These are phyloP conservation scores for Sesamia nonagrioides DNA, from an alignment of 1,140 invertebrate species.

Conservation along the genomic window DNA sequence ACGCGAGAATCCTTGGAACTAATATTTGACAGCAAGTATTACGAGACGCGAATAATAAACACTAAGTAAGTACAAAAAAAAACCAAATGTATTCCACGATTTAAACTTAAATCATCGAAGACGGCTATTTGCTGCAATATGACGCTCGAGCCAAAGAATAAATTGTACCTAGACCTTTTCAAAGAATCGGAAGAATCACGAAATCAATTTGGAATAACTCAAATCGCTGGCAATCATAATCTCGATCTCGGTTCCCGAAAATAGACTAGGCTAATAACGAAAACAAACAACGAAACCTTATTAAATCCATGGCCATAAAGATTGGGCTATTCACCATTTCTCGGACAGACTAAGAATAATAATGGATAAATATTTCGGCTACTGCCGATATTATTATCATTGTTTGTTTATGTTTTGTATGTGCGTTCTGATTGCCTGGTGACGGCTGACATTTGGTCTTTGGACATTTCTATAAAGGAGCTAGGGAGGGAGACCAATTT, in stretches of 20 bases:
- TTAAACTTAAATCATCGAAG: too few relatives aligned
- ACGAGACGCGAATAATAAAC: too few relatives aligned
- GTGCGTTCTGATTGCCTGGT: not conserved
- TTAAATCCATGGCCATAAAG: not conserved
- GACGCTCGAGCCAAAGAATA: too few relatives aligned
- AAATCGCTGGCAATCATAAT: not conserved
- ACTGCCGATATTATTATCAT: not conserved
- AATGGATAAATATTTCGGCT: not conserved
- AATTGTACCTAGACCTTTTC: too few relatives aligned
- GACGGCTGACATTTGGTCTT: not conserved
- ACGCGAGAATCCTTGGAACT: too few relatives aligned
- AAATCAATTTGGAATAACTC: too few relatives aligned
- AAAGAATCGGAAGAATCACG: too few relatives aligned
- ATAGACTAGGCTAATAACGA: not conserved
- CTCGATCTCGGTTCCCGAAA: not conserved
- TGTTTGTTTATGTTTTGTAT: not conserved
- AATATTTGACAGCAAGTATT: too few relatives aligned
- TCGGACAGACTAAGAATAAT: not conserved
- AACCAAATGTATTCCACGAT: too few relatives aligned
- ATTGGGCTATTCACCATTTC: not conserved
- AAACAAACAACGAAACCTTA: not conserved
- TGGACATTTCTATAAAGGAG: not conserved
- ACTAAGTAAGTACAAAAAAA: too few relatives aligned
- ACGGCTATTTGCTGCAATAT: too few relatives aligned
- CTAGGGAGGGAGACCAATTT: too few relatives aligned